phyloP scores from a whole-genome alignment of 1,140 invertebrate genomes.

The Zaprionus tsacasi region DNA sequence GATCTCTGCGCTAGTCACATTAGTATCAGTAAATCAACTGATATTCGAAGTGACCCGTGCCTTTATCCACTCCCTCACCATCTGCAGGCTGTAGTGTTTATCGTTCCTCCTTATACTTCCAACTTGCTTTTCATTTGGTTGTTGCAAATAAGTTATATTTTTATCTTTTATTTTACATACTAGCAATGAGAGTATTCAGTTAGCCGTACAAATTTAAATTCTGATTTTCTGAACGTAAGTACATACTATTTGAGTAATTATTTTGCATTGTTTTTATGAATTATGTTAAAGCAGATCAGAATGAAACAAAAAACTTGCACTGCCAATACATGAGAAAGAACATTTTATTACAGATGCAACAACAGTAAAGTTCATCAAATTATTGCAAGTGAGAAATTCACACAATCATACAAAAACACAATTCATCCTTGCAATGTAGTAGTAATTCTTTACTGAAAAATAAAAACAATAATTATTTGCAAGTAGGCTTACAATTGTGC shows the following conservation, averaged over 20 bases:
- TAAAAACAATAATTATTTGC: constrained; percentile 62
- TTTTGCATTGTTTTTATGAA: background rate
- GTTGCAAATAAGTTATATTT: background rate
- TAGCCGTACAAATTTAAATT: background rate
- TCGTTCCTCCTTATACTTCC: background rate
- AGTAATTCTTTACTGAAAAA: constrained; percentile 67
- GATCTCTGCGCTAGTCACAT: constrained; percentile 65
- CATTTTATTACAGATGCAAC: constrained; percentile 31
- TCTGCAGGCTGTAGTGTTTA: background rate
- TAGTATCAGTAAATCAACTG: constrained; percentile 25
- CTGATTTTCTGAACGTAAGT: background rate
- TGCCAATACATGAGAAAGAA: constrained; percentile 64
- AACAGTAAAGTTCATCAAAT: constrained; percentile 25
- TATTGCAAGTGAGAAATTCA: constrained; percentile 50
- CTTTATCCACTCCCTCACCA: constrained; percentile 1
- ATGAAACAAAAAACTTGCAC: constrained; percentile 64
- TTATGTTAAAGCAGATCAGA: constrained; percentile 6
- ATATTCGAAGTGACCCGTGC: background rate
- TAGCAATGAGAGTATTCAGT: background rate
- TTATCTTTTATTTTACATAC: background rate
- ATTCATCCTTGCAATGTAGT: constrained; percentile 56
- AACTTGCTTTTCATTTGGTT: background rate
- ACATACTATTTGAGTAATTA: background rate
- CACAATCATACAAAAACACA: constrained; percentile 23
- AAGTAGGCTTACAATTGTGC: constrained; percentile 57